Evolutionary conservation across 2,113 vertebrate genomes (phyloP).

Genomic region (Atlantisia rogersi): DNA sequence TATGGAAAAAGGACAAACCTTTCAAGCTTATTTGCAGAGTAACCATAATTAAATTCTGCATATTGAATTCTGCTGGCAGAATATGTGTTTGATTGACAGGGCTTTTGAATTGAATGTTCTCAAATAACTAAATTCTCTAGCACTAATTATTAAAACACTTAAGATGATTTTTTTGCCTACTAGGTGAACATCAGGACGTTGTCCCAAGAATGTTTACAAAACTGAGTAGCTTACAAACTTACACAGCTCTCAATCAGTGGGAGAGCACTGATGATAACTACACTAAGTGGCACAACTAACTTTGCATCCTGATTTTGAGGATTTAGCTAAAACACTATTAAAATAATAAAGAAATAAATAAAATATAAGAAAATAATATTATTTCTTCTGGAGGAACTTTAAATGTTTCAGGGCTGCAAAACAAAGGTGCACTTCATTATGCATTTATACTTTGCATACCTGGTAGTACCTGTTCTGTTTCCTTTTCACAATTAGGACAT

Average conservation of each 20-base stretch:
- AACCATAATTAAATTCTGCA: neutral
- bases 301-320: neutral
- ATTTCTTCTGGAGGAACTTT: neutral
- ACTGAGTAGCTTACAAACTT: neutral
- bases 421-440: neutral
- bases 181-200: neutral
- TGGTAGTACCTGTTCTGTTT: neutral
- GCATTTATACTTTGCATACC: neutral
- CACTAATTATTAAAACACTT: neutral
- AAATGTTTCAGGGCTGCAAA: neutral
- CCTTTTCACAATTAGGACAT: neutral
- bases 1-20: neutral
- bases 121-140: neutral
- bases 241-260: neutral
- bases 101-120: neutral
- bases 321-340: neutral
- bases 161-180: neutral
- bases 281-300: neutral
- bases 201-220: neutral
- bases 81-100: neutral
- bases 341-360: too few relatives aligned
- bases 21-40: neutral
- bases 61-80: neutral
- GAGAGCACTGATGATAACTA: neutral
- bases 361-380: too few relatives aligned